These are phyloP conservation scores for Thunnus maccoyii DNA, from an alignment of 2,113 vertebrate genomes.

Conservation along the genomic window DNA sequence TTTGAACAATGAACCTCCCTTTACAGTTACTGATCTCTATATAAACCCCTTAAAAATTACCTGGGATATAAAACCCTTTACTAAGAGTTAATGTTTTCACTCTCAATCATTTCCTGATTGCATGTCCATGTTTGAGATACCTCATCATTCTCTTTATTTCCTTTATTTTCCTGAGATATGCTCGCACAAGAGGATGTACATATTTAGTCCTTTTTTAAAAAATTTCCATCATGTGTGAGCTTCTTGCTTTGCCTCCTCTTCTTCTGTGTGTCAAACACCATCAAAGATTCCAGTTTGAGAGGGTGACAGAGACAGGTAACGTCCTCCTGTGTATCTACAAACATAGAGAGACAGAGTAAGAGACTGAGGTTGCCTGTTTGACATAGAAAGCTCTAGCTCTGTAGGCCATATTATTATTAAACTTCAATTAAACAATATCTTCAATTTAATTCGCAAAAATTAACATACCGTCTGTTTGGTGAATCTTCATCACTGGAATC, in stretches of 20 bases:
- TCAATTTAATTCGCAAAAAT: neutral
- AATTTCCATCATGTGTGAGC: neutral
- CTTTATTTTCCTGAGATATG: conserved; percentile 3
- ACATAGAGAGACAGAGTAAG: conserved; percentile 43
- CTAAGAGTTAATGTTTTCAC: neutral
- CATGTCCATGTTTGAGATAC: neutral
- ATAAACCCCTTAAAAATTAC: neutral
- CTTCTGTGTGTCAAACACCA: conserved; percentile 81
- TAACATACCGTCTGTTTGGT: conserved; percentile 84
- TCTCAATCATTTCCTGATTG: neutral
- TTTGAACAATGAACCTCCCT: neutral
- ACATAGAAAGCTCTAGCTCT: neutral
- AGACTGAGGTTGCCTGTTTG: neutral
- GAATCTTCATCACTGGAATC: conserved; percentile 88
- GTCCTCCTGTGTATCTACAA: conserved; percentile 87
- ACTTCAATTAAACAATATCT: neutral
- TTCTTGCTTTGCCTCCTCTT: neutral
- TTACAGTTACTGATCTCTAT: neutral
- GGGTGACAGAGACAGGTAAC: conserved; percentile 90
- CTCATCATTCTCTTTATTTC: neutral
- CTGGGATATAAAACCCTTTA: neutral
- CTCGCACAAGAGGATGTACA: neutral
- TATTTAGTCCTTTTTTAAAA: neutral
- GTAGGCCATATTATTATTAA: neutral
- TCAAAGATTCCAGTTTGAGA: conserved; percentile 89